Percentiles rank a stretch among this genome's conserved stretches.
phyloP scores from a whole-genome alignment of 2,888 invertebrate genomes.

The Drosophila quinaria region DNA sequence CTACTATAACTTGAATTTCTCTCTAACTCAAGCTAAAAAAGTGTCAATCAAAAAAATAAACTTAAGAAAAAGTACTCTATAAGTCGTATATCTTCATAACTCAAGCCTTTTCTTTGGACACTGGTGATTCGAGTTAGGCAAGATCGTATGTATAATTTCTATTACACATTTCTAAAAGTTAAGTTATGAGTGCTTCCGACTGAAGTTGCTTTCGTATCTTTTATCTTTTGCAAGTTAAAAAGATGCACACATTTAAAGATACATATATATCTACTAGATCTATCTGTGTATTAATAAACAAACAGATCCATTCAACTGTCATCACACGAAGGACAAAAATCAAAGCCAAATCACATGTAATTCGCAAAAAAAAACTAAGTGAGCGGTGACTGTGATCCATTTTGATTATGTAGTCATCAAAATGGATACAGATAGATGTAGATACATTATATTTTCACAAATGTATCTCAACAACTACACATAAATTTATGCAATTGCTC shows the following conservation, averaged over 20 bases:
- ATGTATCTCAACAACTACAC: conserved; percentile 6
- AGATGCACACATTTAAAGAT: background rate
- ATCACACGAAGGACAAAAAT: conserved; percentile 42
- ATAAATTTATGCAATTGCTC: conserved; percentile 36
- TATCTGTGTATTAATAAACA: conserved; percentile 3
- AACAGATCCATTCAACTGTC: conserved; percentile 42
- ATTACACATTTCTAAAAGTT: background rate
- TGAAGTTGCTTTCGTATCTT: background rate
- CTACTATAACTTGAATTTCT: too few species aligned
- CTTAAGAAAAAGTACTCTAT: too few species aligned
- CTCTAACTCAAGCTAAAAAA: too few species aligned
- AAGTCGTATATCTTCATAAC: too few species aligned
- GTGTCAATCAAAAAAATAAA: too few species aligned
- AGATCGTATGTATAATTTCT: too few species aligned
- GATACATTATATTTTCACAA: conserved; percentile 7
- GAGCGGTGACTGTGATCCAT: conserved; percentile 52
- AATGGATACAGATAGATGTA: conserved; percentile 16
- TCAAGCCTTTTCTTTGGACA: too few species aligned
- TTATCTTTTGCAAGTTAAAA: conserved; percentile 17
- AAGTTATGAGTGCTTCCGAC: background rate
- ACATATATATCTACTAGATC: conserved; percentile 1
- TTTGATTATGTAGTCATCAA: conserved; percentile 33
- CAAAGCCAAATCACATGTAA: conserved; percentile 42
- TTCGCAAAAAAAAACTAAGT: conserved; percentile 45
- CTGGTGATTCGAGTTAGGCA: too few species aligned